Evolutionary conservation across 2,797 vertebrate genomes (phyloP).

Genomic region (Saguinus oedipus): DNA sequence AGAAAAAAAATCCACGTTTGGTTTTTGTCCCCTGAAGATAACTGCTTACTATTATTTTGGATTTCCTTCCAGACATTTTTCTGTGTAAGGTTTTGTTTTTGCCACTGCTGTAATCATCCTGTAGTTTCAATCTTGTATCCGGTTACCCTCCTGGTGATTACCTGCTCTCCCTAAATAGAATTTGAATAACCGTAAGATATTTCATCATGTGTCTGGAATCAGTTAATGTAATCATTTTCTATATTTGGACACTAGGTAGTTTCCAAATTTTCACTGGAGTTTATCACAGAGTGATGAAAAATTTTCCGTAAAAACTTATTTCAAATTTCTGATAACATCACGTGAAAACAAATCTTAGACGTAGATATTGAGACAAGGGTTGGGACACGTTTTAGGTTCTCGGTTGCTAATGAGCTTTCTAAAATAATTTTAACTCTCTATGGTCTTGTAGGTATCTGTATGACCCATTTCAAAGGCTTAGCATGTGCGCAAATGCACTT

Average conservation of each 20-base stretch:
- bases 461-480: neutral
- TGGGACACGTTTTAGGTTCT: neutral
- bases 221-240: slow-evolving; percentile 61
- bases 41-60: neutral
- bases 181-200: slow-evolving; percentile 51
- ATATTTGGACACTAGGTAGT: slow-evolving; percentile 32
- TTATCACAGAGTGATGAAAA: neutral
- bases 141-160: slow-evolving; percentile 36
- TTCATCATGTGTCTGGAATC: slow-evolving; percentile 51
- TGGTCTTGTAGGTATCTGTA: neutral
- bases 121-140: slow-evolving; percentile 25
- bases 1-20: neutral
- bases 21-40: neutral
- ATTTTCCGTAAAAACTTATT: neutral
- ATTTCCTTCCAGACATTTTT: neutral
- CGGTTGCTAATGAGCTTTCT: neutral
- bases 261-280: slow-evolving; percentile 4
- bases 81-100: neutral
- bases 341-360: neutral
- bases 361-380: neutral
- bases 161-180: slow-evolving; percentile 54
- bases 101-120: neutral
- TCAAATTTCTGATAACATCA: neutral
- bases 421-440: neutral
- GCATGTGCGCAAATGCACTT: rapidly evolving